phyloP scores from a whole-genome alignment of 2,888 invertebrate genomes.

The Luperina testacea region DNA sequence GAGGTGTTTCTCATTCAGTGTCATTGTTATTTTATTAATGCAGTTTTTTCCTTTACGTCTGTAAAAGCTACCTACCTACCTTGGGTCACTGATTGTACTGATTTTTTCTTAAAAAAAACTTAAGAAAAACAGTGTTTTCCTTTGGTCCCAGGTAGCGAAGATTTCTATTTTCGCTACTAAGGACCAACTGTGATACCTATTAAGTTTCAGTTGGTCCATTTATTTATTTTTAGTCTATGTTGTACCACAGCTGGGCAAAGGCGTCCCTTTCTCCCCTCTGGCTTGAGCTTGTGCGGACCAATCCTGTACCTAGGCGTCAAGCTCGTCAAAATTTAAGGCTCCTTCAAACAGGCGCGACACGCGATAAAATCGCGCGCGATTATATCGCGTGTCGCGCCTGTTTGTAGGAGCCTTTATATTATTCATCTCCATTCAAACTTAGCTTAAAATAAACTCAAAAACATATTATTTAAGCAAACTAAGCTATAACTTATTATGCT shows the following conservation, averaged over 20 bases:
- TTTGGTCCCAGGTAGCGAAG: not conserved
- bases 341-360: too few relatives aligned
- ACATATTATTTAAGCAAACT: constrained; percentile 25
- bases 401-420: too few relatives aligned
- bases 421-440: not conserved
- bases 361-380: too few relatives aligned
- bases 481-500: constrained; percentile 21
- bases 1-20: constrained; percentile 13
- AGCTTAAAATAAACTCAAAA: constrained; percentile 8
- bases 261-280: too few relatives aligned
- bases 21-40: constrained; percentile 15
- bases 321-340: not conserved
- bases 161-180: not conserved
- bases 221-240: too few relatives aligned
- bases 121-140: not conserved
- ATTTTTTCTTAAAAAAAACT: not conserved
- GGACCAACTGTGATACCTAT: not conserved
- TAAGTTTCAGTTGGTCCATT: not conserved
- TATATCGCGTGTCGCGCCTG: too few relatives aligned
- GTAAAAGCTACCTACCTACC: not conserved
- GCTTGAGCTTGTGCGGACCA: too few relatives aligned
- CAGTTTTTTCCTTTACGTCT: not conserved
- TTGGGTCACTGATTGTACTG: not conserved
- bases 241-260: too few relatives aligned
- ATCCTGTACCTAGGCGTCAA: too few relatives aligned